Conservation (phyloP, 2,113 vertebrate species). For the Larimichthys polyactis region DNA sequence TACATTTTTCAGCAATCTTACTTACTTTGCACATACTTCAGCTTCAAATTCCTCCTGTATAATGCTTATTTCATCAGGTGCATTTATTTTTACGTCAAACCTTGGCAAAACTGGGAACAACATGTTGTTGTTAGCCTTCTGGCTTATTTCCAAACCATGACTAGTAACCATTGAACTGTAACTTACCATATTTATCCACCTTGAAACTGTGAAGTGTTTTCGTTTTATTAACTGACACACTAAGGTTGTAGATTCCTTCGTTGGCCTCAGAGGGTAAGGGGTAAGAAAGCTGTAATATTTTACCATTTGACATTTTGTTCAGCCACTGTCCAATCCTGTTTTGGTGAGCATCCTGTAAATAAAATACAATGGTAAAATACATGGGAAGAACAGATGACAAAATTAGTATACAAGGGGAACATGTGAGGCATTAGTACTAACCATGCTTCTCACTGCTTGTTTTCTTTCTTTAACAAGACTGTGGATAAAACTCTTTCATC, state of each 20-base stretch:
- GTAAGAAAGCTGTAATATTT: slow-evolving; percentile 75
- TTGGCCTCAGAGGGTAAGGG: slow-evolving; percentile 74
- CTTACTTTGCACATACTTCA: slow-evolving; percentile 78
- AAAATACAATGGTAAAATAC: neutral
- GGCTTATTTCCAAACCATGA: neutral
- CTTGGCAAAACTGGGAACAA: slow-evolving; percentile 76
- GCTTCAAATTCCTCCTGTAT: slow-evolving; percentile 42
- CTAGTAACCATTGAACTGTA: neutral
- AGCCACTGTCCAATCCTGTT: slow-evolving; percentile 81
- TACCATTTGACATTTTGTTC: slow-evolving; percentile 51
- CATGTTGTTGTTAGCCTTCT: neutral
- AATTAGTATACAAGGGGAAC: no score
- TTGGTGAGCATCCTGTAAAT: slow-evolving; percentile 55
- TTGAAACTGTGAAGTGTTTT: slow-evolving; percentile 60
- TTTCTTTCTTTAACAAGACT: no score
- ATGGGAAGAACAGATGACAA: no score
- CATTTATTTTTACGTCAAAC: slow-evolving; percentile 70
- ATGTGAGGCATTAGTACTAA: no score
- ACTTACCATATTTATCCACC: slow-evolving; percentile 81
- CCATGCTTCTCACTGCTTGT: no score
- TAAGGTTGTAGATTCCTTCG: slow-evolving; percentile 67
- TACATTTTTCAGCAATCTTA: neutral
- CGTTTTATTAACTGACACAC: neutral
- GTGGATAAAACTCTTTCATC: no score
- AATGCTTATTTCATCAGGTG: slow-evolving; percentile 48